Percentiles rank a stretch among this genome's conserved stretches.
Conservation (phyloP, 2,888 invertebrate species). For the Chaetoderma sp. region DNA sequence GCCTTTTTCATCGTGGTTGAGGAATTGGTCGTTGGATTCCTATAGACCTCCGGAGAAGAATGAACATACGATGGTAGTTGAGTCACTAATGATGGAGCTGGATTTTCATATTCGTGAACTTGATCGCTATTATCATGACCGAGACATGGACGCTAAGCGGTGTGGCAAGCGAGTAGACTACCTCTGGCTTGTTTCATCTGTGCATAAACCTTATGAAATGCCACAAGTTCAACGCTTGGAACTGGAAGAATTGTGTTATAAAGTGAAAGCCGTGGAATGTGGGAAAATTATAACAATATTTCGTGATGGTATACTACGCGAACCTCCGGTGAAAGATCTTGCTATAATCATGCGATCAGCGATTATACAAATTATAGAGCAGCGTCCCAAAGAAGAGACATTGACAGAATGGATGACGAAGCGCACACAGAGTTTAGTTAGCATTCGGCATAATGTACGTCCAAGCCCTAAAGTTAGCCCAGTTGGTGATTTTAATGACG, state of each 20-base stretch:
- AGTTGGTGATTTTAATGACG: slow-evolving; percentile 28
- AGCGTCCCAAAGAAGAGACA: slow-evolving; percentile 57
- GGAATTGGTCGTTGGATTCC: slow-evolving; percentile 35
- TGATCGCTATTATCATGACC: slow-evolving; percentile 44
- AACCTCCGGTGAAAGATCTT: slow-evolving; percentile 50
- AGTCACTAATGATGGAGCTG: slow-evolving; percentile 55
- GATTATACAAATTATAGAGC: slow-evolving; percentile 48
- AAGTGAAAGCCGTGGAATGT: slow-evolving; percentile 60
- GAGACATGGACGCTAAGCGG: slow-evolving; percentile 47
- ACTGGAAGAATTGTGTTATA: slow-evolving; percentile 60
- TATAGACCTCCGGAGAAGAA: slow-evolving; percentile 45
- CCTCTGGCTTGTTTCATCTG: slow-evolving; percentile 59
- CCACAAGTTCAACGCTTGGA: slow-evolving; percentile 63
- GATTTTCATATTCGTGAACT: slow-evolving; percentile 54
- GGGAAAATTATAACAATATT: slow-evolving; percentile 57
- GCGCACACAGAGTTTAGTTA: slow-evolving; percentile 53
- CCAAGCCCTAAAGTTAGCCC: slow-evolving; percentile 42
- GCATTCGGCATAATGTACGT: slow-evolving; percentile 39
- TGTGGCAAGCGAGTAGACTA: slow-evolving; percentile 60
- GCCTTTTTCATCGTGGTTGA: slow-evolving; percentile 28
- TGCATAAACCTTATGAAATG: slow-evolving; percentile 52
- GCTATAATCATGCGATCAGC: slow-evolving; percentile 45
- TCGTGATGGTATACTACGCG: slow-evolving; percentile 52
- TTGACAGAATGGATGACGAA: slow-evolving; percentile 58
- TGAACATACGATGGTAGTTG: slow-evolving; percentile 46